Evolutionary conservation across 2,888 invertebrate genomes (phyloP).

Genomic region (Tetragonula carbonaria): DNA sequence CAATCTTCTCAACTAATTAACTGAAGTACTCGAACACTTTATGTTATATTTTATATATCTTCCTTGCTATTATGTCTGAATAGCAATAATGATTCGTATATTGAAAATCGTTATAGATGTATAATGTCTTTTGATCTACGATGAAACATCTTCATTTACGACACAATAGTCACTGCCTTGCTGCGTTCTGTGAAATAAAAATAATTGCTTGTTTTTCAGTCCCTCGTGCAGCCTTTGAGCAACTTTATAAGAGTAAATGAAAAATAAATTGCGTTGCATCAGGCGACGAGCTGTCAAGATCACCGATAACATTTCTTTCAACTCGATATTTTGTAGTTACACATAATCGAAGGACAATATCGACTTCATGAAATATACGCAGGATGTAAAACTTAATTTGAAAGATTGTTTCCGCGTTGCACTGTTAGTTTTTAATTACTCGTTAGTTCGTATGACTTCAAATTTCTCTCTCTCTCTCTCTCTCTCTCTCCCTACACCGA

Average conservation of each 20-base stretch:
- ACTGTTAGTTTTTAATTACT: background rate
- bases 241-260: background rate
- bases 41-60: too few species aligned
- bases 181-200: background rate
- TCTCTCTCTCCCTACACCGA: too few species aligned
- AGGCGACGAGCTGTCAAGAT: background rate
- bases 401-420: background rate
- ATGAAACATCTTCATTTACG: background rate
- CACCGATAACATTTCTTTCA: background rate
- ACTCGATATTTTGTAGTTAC: background rate
- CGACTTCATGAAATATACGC: background rate
- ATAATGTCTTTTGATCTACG: too few species aligned
- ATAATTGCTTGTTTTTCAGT: background rate
- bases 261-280: constrained; percentile 1
- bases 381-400: too few species aligned
- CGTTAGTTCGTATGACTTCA: background rate
- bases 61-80: too few species aligned
- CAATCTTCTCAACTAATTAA: too few species aligned
- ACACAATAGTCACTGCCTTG: too few species aligned
- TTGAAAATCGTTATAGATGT: too few species aligned
- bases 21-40: too few species aligned
- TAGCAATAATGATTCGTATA: too few species aligned
- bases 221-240: background rate
- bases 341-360: constrained; percentile 22
- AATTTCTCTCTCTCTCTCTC: too few species aligned